Conservation (phyloP, 2,113 vertebrate genomes). For the Nyctereutes procyonoides region DNA sequence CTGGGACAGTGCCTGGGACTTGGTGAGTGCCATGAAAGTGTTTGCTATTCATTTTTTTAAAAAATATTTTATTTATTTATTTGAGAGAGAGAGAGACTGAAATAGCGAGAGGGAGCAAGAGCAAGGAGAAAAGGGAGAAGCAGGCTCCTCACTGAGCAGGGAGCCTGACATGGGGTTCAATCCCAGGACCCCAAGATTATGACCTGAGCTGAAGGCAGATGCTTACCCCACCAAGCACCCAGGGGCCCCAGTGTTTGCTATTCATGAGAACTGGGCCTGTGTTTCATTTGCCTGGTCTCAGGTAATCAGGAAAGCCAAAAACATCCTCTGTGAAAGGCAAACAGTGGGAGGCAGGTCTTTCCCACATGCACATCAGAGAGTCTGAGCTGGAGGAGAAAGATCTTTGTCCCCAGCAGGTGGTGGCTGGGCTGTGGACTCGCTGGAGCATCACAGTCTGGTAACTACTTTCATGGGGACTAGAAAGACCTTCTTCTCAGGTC, state of each 20-base stretch:
- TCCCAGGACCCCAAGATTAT: too few species aligned
- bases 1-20: neutral
- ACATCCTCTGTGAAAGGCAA: neutral
- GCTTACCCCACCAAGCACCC: too few species aligned
- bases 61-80: too few species aligned
- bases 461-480: conserved; percentile 57
- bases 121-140: too few species aligned
- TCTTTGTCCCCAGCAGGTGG: conserved; percentile 29
- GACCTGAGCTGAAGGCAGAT: too few species aligned
- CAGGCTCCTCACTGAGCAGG: too few species aligned
- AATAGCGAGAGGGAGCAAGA: too few species aligned
- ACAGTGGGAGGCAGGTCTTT: neutral
- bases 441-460: conserved; percentile 21
- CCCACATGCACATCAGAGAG: neutral
- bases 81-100: too few species aligned
- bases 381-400: neutral
- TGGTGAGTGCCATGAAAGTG: neutral
- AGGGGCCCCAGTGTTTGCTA: neutral
- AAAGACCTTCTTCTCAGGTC: neutral
- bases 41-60: neutral
- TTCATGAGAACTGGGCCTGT: neutral
- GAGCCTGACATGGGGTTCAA: too few species aligned
- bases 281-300: neutral
- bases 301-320: neutral
- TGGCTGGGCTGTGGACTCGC: neutral